These are phyloP conservation scores for Uria aalge DNA, from an alignment of 2,113 vertebrate genomes.

Conservation along the genomic window DNA sequence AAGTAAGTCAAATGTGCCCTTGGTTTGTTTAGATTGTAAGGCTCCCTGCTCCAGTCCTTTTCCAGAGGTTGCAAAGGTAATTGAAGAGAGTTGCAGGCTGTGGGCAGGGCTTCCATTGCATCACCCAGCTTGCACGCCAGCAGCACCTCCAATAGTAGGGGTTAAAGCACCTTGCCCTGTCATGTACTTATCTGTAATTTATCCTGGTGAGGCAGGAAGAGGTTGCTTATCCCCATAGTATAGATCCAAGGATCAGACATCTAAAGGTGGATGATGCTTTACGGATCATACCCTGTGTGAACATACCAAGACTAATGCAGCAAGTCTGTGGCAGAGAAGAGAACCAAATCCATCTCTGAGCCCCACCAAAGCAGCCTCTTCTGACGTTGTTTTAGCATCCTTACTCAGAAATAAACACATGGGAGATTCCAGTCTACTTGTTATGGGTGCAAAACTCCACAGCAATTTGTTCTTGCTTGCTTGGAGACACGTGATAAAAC, in stretches of 20 bases:
- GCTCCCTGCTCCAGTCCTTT: neutral
- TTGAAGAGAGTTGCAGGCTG: neutral
- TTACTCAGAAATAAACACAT: neutral
- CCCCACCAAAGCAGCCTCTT: neutral
- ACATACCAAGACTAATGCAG: neutral
- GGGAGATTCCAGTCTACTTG: neutral
- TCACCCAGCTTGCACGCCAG: neutral
- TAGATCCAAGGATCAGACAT: neutral
- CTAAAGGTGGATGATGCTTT: neutral
- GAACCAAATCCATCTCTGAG: neutral
- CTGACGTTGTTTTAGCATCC: neutral
- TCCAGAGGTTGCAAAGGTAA: neutral
- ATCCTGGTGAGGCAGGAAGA: neutral
- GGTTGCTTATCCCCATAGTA: neutral
- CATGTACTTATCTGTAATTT: neutral
- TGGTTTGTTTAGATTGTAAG: neutral
- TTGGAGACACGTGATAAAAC: neutral
- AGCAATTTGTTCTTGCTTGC: neutral
- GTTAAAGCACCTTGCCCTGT: neutral
- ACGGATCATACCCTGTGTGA: rapidly evolving
- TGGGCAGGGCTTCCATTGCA: neutral
- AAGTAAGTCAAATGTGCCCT: constrained; percentile 82
- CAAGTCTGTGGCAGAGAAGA: neutral
- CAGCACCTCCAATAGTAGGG: neutral
- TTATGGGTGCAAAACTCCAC: neutral